These are phyloP conservation scores for Lamellibrachia luymesi DNA, from an alignment of 1,140 invertebrate genomes.

Conservation along the genomic window DNA sequence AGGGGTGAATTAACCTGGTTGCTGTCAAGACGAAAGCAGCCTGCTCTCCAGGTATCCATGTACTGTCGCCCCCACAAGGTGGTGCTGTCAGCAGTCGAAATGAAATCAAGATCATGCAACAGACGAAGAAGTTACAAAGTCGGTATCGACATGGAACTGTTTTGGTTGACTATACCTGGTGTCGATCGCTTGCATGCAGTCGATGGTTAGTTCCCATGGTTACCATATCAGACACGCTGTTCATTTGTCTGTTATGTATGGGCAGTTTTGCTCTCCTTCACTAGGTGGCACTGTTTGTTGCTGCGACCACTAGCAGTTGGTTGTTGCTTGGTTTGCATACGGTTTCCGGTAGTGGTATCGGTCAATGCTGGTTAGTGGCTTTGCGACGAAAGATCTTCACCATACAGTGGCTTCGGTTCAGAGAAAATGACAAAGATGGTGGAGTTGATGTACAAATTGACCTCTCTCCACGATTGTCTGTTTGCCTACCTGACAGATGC, in stretches of 20 bases:
- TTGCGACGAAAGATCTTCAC: neutral
- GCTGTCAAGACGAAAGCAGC: neutral
- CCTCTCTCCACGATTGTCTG: neutral
- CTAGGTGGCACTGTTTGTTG: neutral
- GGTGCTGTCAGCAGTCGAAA: neutral
- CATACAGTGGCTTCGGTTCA: neutral
- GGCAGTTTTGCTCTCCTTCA: neutral
- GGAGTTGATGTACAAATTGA: neutral
- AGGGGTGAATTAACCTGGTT: neutral
- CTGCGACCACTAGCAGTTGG: neutral
- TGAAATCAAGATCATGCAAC: neutral
- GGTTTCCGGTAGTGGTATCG: neutral
- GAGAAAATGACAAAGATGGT: neutral
- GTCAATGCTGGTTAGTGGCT: neutral
- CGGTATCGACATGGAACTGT: neutral
- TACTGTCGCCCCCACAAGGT: neutral
- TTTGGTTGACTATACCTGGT: neutral
- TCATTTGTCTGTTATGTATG: neutral
- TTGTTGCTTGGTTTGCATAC: neutral
- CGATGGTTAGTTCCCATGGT: neutral
- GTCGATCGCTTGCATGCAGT: neutral
- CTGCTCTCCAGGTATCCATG: neutral
- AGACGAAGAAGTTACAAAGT: neutral
- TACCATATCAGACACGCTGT: neutral
- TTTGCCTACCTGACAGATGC: neutral